phyloP scores from a whole-genome alignment of 2,888 invertebrate genomes.

The Tetranychus piercei region DNA sequence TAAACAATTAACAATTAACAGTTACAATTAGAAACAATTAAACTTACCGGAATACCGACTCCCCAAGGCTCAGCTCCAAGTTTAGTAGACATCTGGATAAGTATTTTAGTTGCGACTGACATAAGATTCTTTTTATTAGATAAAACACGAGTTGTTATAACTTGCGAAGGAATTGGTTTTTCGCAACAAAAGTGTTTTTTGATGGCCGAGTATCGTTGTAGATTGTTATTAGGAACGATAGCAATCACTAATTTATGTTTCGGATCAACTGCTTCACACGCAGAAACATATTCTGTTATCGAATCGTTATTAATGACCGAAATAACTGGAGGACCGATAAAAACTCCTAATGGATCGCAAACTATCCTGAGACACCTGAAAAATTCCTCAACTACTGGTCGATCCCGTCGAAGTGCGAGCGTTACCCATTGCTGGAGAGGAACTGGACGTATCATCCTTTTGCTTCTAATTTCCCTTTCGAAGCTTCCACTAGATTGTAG shows the following conservation, averaged over 20 bases:
- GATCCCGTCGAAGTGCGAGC: slow-evolving; percentile 28
- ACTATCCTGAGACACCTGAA: slow-evolving; percentile 30
- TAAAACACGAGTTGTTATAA: slow-evolving; percentile 37
- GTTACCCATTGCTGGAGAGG: slow-evolving; percentile 30
- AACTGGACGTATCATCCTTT: slow-evolving; percentile 5
- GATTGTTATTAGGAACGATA: slow-evolving; percentile 46
- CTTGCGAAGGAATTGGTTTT: slow-evolving; percentile 42
- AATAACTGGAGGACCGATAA: slow-evolving; percentile 29
- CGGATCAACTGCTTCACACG: background rate
- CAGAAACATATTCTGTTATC: background rate
- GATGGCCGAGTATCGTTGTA: slow-evolving; percentile 63
- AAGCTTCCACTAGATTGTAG: background rate
- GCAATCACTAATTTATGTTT: slow-evolving; percentile 31
- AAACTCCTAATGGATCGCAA: slow-evolving; percentile 33
- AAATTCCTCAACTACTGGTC: slow-evolving; percentile 29
- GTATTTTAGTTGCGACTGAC: slow-evolving; percentile 52
- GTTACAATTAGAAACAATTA: background rate
- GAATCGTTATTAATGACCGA: slow-evolving; percentile 25
- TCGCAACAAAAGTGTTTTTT: slow-evolving; percentile 70
- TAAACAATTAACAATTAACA: too few species aligned
- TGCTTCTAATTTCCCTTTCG: background rate
- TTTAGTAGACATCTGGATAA: slow-evolving; percentile 84
- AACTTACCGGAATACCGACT: slow-evolving; percentile 43
- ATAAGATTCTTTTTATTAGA: slow-evolving; percentile 33
- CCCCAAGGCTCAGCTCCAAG: slow-evolving; percentile 76